Evolutionary conservation across 2,888 invertebrate genomes (phyloP).

Genomic region (Cecidostiba fungosa): DNA sequence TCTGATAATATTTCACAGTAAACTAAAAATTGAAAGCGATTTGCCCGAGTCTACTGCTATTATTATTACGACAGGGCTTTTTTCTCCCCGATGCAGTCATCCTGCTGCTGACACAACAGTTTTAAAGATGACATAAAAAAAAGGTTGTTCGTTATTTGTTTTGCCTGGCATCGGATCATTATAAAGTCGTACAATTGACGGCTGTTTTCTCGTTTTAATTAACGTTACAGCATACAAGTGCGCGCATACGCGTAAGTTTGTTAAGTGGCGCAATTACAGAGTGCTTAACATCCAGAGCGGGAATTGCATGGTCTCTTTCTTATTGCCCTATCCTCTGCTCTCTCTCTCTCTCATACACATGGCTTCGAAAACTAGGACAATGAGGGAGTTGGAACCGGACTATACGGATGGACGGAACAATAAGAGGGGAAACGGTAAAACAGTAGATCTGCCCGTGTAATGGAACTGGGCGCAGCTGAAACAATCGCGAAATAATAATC

Average conservation of each 20-base stretch:
- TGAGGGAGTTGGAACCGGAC: constrained; percentile 15
- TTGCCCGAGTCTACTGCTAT: no score
- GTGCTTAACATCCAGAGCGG: constrained; percentile 4
- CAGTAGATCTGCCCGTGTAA: background rate
- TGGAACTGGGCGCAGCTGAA: background rate
- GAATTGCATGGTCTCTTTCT: background rate
- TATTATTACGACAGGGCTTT: no score
- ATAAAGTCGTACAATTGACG: background rate
- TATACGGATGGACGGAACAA: background rate
- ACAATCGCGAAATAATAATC: constrained; percentile 11
- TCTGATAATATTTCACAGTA: no score
- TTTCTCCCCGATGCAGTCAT: no score
- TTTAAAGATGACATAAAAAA: background rate
- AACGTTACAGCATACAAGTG: background rate
- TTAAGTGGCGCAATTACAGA: background rate
- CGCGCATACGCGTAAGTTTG: background rate
- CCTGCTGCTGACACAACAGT: no score
- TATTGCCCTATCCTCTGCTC: background rate
- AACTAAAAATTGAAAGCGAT: no score
- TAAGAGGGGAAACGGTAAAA: background rate
- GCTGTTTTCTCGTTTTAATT: background rate
- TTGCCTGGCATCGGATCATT: background rate
- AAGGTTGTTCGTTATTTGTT: background rate
- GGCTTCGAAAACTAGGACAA: constrained; percentile 1
- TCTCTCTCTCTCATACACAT: background rate